Evolutionary conservation across 2,888 invertebrate species (phyloP), one percentile per base, ranked within the genome.

Genomic region (Tetragnatha montana): DNA sequence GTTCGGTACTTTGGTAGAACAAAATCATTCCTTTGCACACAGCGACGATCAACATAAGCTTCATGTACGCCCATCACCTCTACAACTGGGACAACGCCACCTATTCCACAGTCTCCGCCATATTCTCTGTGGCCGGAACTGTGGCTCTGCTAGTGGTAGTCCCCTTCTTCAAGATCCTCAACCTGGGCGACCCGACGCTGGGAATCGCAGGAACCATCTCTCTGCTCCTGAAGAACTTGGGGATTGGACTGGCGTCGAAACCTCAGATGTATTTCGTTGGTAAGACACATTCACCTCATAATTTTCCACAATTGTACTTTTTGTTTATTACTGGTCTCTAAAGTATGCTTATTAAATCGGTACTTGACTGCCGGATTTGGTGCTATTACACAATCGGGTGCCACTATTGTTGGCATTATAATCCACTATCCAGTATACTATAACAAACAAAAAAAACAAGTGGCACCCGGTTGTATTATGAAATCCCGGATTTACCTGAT

Each of bases 21-120:
- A n/a, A n/a, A 68, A 68, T 6, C 8, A 17, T 8, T 17, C 1
- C 21, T 71, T 35, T 49, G 0, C 3, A 22, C 49, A 14, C 51
- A 85, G 85, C 70, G 22, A 22, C 79, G 8, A 17, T 35, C 8
- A 49, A 19, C 22, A 85, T 85, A 49, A 51, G 21, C 17, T 85
- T 47, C 68, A 21, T 79, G 22, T 85, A 75, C 12, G 79, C 51
- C 69, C 79, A 79, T 17, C 85, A 85, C 49, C 19, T 22, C 10
- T 85, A 70, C 35, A 51, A 85, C 21, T 85, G 85, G 85, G 79
- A 74, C 22, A 71, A 85, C 35, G 69, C 71, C 8, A 78, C 12
- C 14, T 85, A 71, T 50, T 85, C 85, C 7, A 70, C 78, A 2
- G 79, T 78, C 4, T 50, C 71, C 8, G 35, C 78, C 12, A 71